Evolutionary conservation across 1,140 invertebrate species (phyloP).

Genomic region (Proctacanthus coquilletti): DNA sequence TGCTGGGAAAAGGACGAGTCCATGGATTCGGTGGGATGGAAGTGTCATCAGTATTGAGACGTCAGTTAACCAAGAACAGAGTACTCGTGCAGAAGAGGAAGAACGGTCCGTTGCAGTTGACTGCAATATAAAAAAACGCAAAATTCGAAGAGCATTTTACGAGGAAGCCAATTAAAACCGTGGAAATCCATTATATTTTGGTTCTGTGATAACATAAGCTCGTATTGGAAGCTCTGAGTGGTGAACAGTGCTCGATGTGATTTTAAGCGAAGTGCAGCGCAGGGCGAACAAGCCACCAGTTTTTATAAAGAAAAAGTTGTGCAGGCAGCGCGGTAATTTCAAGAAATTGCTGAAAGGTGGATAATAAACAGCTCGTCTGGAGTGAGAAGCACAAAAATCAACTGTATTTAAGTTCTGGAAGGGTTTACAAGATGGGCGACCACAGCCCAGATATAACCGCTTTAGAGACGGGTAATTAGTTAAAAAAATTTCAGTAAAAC

Average conservation of each 20-base stretch:
- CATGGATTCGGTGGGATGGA: not conserved
- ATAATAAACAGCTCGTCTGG: slow-evolving; percentile 2
- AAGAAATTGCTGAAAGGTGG: slow-evolving; percentile 1
- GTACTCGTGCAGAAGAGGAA: not conserved
- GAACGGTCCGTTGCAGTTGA: too few species aligned
- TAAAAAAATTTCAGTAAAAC: too few species aligned
- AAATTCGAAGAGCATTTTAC: not conserved
- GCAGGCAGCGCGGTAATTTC: not conserved
- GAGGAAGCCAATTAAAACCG: not conserved
- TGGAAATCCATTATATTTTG: not conserved
- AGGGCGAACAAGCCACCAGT: too few species aligned
- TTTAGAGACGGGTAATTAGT: slow-evolving; percentile 4
- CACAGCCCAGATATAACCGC: slow-evolving; percentile 1
- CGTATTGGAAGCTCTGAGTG: not conserved
- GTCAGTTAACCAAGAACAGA: not conserved
- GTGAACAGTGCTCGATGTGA: not conserved
- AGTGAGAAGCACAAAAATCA: slow-evolving; percentile 3
- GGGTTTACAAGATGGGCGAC: slow-evolving; percentile 5
- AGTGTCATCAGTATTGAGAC: not conserved
- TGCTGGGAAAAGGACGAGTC: too few species aligned
- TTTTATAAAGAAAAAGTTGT: not conserved
- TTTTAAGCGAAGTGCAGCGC: too few species aligned
- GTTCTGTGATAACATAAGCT: too few species aligned
- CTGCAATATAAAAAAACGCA: too few species aligned
- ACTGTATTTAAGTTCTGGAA: slow-evolving; percentile 5